Evolutionary conservation across 1,140 invertebrate genomes (phyloP).

Genomic region (Pseudoatta argentina): DNA sequence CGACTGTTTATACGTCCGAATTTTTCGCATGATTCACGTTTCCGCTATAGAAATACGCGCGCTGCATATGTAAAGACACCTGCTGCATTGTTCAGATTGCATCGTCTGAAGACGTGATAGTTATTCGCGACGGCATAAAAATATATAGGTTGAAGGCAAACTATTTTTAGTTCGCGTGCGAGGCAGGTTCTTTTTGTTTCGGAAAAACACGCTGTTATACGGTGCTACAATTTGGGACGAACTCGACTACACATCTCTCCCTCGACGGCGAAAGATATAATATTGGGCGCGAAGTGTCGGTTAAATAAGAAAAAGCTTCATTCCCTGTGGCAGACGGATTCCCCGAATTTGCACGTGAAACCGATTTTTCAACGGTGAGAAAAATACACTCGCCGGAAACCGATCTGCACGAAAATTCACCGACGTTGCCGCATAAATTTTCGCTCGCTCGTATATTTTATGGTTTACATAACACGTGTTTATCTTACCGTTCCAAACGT

Average conservation of each 20-base stretch:
- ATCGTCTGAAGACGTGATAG: constrained; percentile 55
- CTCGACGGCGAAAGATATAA: constrained; percentile 53
- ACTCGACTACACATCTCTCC: constrained; percentile 49
- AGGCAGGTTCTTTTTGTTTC: constrained; percentile 36
- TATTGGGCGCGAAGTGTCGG: constrained; percentile 59
- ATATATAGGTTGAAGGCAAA: constrained; percentile 56
- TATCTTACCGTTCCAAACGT: constrained; percentile 34
- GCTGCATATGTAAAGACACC: constrained; percentile 53
- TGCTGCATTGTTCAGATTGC: constrained; percentile 64
- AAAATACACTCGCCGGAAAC: constrained; percentile 59
- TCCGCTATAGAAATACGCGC: constrained; percentile 38
- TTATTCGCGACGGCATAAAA: constrained; percentile 48
- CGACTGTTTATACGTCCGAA: constrained; percentile 44
- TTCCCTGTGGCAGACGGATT: constrained; percentile 42
- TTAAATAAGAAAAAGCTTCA: constrained; percentile 59
- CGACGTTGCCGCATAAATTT: constrained; percentile 58
- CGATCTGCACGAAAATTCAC: constrained; percentile 47
- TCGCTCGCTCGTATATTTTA: constrained; percentile 45
- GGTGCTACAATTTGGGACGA: constrained; percentile 42
- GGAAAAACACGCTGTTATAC: neutral
- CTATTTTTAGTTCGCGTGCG: constrained; percentile 48
- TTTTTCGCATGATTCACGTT: constrained; percentile 57
- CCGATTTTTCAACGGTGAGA: constrained; percentile 51
- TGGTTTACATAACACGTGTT: constrained; percentile 46
- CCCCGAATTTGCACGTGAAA: constrained; percentile 58